A percentile compares a stretch with the other conserved stretches of the same genome.
These are phyloP conservation scores for Piprites chloris DNA, from an alignment of 2,113 vertebrate species.

Conservation along the genomic window DNA sequence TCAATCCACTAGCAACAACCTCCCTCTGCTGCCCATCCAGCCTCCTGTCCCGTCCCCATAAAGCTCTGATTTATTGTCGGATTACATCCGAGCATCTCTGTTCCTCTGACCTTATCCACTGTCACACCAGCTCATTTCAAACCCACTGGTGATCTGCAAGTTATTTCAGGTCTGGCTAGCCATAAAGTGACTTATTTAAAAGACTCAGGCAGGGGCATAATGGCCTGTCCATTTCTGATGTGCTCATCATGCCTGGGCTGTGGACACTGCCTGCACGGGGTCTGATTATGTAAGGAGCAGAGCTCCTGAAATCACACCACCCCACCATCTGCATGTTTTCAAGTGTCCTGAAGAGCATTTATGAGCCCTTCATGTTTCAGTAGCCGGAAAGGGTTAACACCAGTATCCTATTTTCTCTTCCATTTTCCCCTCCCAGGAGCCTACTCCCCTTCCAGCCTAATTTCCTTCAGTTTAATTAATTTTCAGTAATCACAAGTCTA, in stretches of 20 bases:
- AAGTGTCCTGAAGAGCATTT: background rate
- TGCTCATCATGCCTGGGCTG: background rate
- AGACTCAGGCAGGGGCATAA: background rate
- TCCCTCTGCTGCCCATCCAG: background rate
- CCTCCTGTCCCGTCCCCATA: rapidly evolving
- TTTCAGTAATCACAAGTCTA: slow-evolving; percentile 70
- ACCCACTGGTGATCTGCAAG: background rate
- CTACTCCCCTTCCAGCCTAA: slow-evolving; percentile 62
- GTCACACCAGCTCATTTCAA: background rate
- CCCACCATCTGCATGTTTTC: background rate
- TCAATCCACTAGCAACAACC: background rate
- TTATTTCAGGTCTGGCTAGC: background rate
- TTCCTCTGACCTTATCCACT: background rate
- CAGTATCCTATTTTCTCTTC: slow-evolving; percentile 45
- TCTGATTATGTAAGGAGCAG: background rate
- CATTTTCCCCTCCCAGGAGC: slow-evolving; percentile 56
- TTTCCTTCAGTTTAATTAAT: slow-evolving; percentile 69
- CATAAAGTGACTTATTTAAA: background rate
- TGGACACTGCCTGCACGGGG: background rate
- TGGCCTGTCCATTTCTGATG: background rate
- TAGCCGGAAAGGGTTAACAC: slow-evolving; percentile 48
- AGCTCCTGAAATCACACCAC: background rate
- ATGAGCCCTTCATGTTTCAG: background rate
- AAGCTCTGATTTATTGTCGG: background rate
- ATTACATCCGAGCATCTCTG: background rate